Conservation (phyloP, 2,113 vertebrate species). For the Phaetusa simplex region DNA sequence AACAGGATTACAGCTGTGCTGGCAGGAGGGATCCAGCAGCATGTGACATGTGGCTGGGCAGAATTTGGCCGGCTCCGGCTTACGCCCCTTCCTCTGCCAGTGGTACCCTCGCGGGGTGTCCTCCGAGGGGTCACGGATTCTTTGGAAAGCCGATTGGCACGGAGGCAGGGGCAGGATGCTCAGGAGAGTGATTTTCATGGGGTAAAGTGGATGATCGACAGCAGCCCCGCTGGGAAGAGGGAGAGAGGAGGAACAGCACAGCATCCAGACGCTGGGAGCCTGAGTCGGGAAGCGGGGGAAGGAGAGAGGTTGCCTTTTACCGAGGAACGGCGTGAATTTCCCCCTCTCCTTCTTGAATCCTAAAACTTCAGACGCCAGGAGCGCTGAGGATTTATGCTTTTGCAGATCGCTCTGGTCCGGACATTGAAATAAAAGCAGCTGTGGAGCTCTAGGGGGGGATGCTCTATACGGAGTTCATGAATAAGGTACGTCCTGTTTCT, state of each 20-base stretch:
- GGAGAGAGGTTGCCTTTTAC: background rate
- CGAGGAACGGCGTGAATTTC: background rate
- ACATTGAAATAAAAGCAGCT: background rate
- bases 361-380: background rate
- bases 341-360: background rate
- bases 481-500: constrained; percentile 41
- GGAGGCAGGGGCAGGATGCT: background rate
- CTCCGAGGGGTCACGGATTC: background rate
- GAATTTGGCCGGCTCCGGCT: constrained; percentile 39
- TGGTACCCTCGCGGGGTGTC: background rate
- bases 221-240: background rate
- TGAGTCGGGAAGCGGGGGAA: background rate
- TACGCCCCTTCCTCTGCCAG: background rate
- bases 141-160: background rate
- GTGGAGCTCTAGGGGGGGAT: background rate
- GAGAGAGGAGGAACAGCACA: background rate
- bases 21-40: background rate
- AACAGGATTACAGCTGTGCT: background rate
- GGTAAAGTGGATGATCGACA: background rate
- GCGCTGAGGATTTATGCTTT: background rate
- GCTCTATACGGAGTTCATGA: background rate
- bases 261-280: background rate
- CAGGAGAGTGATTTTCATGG: constrained; percentile 11
- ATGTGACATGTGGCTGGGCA: constrained; percentile 5
- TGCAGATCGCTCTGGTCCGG: background rate